phyloP scores from a whole-genome alignment of 2,113 vertebrate genomes.

The Quiscalus mexicanus region DNA sequence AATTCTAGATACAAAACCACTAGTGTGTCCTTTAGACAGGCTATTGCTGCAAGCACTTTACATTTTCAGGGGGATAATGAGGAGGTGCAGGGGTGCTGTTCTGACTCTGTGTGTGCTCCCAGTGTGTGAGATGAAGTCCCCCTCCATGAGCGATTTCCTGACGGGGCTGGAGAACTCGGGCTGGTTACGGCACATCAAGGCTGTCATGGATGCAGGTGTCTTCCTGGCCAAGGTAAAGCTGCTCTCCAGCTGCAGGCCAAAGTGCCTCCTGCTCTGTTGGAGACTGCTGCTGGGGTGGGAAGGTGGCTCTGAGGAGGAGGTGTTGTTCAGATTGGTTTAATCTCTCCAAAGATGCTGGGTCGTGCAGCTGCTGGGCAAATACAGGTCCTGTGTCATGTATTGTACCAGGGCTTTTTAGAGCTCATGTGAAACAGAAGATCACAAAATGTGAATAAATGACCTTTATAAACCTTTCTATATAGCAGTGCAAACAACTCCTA shows the following conservation, averaged over 20 bases:
- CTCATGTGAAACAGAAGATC: background rate
- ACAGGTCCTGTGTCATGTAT: background rate
- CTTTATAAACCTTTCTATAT: rapidly evolving
- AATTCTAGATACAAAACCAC: background rate
- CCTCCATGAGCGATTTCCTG: conserved; percentile 84
- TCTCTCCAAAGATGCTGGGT: background rate
- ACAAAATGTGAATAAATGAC: background rate
- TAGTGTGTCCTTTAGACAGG: background rate
- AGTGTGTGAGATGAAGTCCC: conserved; percentile 83
- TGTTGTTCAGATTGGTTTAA: background rate
- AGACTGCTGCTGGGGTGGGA: background rate
- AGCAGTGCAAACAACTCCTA: background rate
- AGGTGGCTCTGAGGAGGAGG: background rate
- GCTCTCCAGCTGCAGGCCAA: background rate
- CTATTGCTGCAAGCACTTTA: background rate
- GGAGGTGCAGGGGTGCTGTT: background rate
- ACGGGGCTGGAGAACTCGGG: conserved; percentile 84
- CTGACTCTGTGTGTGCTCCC: background rate
- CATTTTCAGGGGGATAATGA: rapidly evolving
- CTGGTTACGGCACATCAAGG: conserved; percentile 86
- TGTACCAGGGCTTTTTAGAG: background rate
- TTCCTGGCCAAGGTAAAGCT: conserved; percentile 82
- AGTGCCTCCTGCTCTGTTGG: background rate
- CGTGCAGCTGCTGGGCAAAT: background rate
- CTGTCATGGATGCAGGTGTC: conserved; percentile 82